Evolutionary conservation across 2,888 invertebrate genomes (phyloP).

Genomic region (Cistogaster globosa): DNA sequence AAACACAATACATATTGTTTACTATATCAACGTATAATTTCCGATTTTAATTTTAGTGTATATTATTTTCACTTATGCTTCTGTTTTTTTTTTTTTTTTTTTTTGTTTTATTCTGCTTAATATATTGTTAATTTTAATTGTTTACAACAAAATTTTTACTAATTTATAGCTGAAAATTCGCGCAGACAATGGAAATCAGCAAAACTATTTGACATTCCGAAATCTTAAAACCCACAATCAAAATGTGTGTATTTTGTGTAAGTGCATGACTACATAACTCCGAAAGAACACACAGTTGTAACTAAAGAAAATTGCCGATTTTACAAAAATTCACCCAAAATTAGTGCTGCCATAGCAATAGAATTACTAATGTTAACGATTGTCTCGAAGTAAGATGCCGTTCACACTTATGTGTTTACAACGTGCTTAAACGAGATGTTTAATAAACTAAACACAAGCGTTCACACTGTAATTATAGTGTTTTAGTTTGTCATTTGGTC

Average conservation of each 20-base stretch:
- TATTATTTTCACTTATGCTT: background rate
- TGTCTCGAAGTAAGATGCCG: too few species aligned
- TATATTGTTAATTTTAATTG: slow-evolving; percentile 48
- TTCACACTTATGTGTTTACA: too few species aligned
- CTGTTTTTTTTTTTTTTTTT: background rate
- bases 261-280: slow-evolving; percentile 2
- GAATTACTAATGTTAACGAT: too few species aligned
- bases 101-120: background rate
- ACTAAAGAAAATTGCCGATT: too few species aligned
- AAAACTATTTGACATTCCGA: slow-evolving; percentile 74
- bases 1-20: slow-evolving; percentile 52
- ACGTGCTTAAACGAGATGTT: too few species aligned
- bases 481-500: too few species aligned
- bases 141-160: slow-evolving; percentile 72
- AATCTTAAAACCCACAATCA: slow-evolving; percentile 61
- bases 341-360: too few species aligned
- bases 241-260: slow-evolving; percentile 17
- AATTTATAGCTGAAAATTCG: slow-evolving; percentile 71
- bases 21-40: slow-evolving; percentile 4
- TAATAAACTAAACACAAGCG: too few species aligned
- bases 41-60: background rate
- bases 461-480: too few species aligned
- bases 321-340: too few species aligned
- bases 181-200: slow-evolving; percentile 72
- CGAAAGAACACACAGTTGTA: too few species aligned